phyloP scores from a whole-genome alignment of 2,888 invertebrate genomes.

The Lacanobia oleracea region DNA sequence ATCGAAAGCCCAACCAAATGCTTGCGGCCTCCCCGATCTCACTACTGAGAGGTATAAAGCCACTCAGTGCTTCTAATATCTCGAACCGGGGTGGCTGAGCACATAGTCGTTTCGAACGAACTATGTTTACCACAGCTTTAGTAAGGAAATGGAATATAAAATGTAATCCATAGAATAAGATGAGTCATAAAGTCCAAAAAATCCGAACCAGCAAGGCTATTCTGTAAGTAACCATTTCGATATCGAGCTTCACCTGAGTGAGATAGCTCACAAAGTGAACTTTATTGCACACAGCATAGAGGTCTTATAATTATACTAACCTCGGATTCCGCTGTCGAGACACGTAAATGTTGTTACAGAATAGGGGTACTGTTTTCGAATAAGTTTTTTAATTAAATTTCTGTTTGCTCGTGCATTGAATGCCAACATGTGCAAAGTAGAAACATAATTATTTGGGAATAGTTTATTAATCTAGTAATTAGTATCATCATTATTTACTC shows the following conservation, averaged over 20 bases:
- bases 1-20: slow-evolving; percentile 57
- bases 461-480: slow-evolving; percentile 18
- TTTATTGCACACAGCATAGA: too few species aligned
- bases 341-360: too few species aligned
- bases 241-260: too few species aligned
- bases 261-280: too few species aligned
- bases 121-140: slow-evolving; percentile 55
- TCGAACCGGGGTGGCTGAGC: slow-evolving; percentile 52
- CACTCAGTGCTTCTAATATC: slow-evolving; percentile 66
- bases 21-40: slow-evolving; percentile 51
- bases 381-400: neutral
- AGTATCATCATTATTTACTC: slow-evolving; percentile 22
- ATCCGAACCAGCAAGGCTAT: too few species aligned
- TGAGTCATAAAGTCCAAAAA: neutral
- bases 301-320: too few species aligned
- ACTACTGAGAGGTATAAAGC: slow-evolving; percentile 58
- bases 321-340: too few species aligned
- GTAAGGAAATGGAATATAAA: slow-evolving; percentile 33
- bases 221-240: too few species aligned
- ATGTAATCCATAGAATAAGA: neutral
- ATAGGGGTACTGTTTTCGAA: neutral
- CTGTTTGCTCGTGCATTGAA: neutral
- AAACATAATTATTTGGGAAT: slow-evolving; percentile 25
- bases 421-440: slow-evolving; percentile 1
- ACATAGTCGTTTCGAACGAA: slow-evolving; percentile 44